A percentile compares a stretch with the other conserved stretches of the same genome.
phyloP scores from a whole-genome alignment of 2,797 vertebrate species.

The Tinamus major region DNA sequence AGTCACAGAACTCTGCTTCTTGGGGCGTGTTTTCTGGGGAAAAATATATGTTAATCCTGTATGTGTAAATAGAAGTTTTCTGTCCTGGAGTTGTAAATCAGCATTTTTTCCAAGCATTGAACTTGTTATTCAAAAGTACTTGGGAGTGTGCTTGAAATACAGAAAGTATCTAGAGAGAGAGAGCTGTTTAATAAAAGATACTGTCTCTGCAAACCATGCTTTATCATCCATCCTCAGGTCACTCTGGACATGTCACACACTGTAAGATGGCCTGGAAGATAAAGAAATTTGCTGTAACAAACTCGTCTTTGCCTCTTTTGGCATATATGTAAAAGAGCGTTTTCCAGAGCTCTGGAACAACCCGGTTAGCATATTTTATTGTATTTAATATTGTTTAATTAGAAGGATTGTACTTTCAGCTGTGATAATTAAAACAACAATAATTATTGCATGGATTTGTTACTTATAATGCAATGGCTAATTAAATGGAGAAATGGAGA shows the following conservation, averaged over 20 bases:
- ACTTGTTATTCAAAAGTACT: background rate
- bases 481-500: constrained; percentile 67
- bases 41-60: background rate
- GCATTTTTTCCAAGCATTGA: background rate
- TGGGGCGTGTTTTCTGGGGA: background rate
- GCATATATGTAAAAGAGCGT: constrained; percentile 19
- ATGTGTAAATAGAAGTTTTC: background rate
- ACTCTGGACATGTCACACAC: background rate
- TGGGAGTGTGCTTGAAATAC: background rate
- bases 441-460: constrained; percentile 62
- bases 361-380: constrained; percentile 16
- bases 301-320: background rate
- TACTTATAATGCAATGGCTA: constrained; percentile 45
- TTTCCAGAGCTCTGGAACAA: constrained; percentile 42
- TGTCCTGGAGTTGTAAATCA: background rate
- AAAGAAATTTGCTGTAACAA: constrained; percentile 15
- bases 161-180: background rate
- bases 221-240: background rate
- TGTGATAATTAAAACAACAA: constrained; percentile 43
- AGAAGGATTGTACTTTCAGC: constrained; percentile 43
- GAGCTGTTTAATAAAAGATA: constrained; percentile 3
- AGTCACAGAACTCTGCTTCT: background rate
- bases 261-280: constrained; percentile 5
- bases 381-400: constrained; percentile 40
- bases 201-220: background rate